These are phyloP conservation scores for Pluvialis apricaria DNA, from an alignment of 2,113 vertebrate species.

Conservation along the genomic window DNA sequence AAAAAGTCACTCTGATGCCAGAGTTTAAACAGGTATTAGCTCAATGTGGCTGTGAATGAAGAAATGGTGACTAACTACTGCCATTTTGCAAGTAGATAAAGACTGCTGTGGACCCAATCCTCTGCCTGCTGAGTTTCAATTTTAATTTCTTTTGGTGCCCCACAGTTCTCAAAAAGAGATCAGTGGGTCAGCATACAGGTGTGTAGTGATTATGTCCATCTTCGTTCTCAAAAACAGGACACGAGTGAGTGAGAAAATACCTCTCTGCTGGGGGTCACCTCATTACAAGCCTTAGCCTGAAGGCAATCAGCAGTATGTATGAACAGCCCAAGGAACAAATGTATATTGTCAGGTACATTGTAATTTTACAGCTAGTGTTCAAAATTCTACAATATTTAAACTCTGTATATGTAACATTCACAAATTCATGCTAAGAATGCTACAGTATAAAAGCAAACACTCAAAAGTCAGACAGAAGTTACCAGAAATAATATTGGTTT, in stretches of 20 bases:
- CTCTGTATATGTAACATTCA: neutral
- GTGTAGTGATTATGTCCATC: neutral
- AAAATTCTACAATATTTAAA: neutral
- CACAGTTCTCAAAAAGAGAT: neutral
- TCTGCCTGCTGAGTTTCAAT: neutral
- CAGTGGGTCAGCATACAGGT: neutral
- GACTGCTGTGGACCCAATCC: neutral
- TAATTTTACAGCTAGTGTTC: neutral
- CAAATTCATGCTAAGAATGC: neutral
- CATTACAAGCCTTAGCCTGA: neutral
- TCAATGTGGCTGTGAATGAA: neutral
- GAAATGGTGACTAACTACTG: neutral
- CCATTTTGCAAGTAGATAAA: neutral
- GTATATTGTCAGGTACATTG: neutral
- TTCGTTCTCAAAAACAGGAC: neutral
- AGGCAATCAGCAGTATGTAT: neutral
- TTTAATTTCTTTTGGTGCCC: neutral
- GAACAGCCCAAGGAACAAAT: neutral
- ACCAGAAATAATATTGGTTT: neutral
- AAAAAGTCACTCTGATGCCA: neutral
- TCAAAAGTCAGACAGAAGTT: neutral
- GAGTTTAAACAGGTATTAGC: slow-evolving; percentile 26
- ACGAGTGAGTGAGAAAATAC: neutral
- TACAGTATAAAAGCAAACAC: neutral
- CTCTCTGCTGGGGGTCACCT: neutral